phyloP scores from a whole-genome alignment of 2,797 vertebrate genomes.

The Parauchenoglanis ngamensis region DNA sequence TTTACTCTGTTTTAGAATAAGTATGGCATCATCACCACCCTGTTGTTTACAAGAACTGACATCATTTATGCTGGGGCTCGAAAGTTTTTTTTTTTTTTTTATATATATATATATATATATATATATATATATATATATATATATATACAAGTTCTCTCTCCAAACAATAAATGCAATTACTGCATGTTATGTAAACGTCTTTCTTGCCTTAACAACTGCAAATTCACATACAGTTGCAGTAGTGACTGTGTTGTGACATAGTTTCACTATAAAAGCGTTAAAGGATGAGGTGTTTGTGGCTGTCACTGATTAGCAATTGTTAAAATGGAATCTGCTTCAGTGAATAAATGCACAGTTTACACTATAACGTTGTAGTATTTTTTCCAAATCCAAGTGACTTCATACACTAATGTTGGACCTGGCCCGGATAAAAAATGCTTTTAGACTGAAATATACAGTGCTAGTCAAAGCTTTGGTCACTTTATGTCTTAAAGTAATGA shows the following conservation, averaged over 20 bases:
- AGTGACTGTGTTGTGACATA: neutral
- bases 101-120: too few species aligned
- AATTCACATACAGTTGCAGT: neutral
- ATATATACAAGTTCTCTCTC: conserved; percentile 1
- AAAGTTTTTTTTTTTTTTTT: neutral
- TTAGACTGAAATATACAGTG: conserved; percentile 10
- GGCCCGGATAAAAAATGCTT: neutral
- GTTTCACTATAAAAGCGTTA: conserved; percentile 18
- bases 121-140: too few species aligned
- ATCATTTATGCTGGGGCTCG: conserved; percentile 10
- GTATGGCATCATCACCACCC: neutral
- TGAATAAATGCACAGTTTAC: conserved; percentile 68
- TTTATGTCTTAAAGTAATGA: too few species aligned
- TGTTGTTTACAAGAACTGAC: conserved; percentile 49
- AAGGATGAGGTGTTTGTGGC: conserved; percentile 15
- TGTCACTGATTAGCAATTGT: conserved; percentile 56
- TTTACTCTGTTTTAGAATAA: conserved; percentile 37
- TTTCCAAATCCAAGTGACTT: neutral
- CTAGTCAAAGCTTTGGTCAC: neutral
- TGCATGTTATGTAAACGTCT: neutral
- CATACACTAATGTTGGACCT: neutral
- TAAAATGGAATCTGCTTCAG: conserved; percentile 60
- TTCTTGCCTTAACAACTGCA: conserved; percentile 12
- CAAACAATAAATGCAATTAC: conserved; percentile 2
- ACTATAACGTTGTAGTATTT: conserved; percentile 5